Evolutionary conservation across 2,113 vertebrate species (phyloP), one percentile per base, ranked within the genome.

Genomic region (Corvus hawaiiensis): DNA sequence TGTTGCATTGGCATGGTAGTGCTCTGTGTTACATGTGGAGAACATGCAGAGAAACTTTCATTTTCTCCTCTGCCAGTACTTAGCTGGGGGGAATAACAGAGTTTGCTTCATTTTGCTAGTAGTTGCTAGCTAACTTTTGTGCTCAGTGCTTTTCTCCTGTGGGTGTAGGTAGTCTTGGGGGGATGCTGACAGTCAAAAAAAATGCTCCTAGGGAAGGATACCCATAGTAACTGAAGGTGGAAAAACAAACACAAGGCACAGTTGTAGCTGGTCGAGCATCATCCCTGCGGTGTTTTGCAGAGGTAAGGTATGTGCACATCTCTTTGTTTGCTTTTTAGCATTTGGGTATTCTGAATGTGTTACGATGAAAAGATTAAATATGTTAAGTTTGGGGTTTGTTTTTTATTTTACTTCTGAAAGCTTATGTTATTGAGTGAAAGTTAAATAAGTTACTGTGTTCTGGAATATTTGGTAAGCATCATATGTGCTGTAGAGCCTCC

Each of bases 381-480:
- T 56, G 6, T 24, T 30, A 49, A 52, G 23, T 52, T 51, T 43
- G 5, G 13, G 2, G 4, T 6, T 28, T 0, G 1, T 7, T 2
- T 16, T 44, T 44, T 17, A 48, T 51, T 62, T 44, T 23, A 75
- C 43, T 92, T 93, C 30, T 5, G 9, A 80, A 90, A 75, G 22
- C 23, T 68, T 37, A 22, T 77, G 61, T 81, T 89, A 67, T 3
- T 81, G 64, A 90, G 68, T 63, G 73, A 59, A 94, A 94, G 77
- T 91, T 82, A 81, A 96, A 8, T 64, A 80, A 79, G 32, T 73
- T 43, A 39, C 22, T 27, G 24, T 87, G 49, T 64, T 89, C 79
- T 54, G 43, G 28, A 85, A 33, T 94, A 68, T 76, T 95, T 89
- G 81, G 83, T 91, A 95, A 89, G 69, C 66, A 58, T 93, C n/a